Evolutionary conservation across 2,888 invertebrate species (phyloP), one percentile per base, ranked within the genome.

Genomic region (Microctonus brassicae): DNA sequence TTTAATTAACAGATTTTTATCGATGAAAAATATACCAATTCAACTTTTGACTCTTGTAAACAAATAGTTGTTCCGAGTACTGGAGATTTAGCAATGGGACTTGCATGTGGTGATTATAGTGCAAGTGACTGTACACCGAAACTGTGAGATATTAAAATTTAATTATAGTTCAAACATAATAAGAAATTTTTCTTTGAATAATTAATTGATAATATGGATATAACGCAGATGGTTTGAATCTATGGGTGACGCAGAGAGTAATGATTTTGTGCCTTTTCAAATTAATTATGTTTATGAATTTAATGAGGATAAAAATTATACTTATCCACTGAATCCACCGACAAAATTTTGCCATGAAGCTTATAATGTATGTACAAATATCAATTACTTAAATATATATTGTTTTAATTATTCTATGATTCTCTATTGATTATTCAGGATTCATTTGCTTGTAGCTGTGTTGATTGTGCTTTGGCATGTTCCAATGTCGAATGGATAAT

Each of bases 21-120:
- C 1, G 88, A 90, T 26, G 89, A 91, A 57, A 86, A 90, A 0
- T 95, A 92, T 79, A 92, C 93, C 78, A 83, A 91, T 22, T 90
- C 87, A 0, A 90, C 93, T 0, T 97, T 91, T 84, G 90, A 94
- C 34, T 95, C 96, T 0, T 98, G 98, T 84, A 90, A 91, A 55
- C 90, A 92, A 26, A 93, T 97, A 0, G 89, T 94, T 11, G 90
- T 94, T 81, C 94, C 97, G 0, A 91, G 93, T 73, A 92, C 93
- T 2, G 95, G 96, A 10, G 87, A 90, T 64, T 90, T 92, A 6
- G 95, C 94, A 1, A 90, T 97, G 86, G 93, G 93, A 75, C 81
- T 95, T n/a, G 91, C 94, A 81, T 97, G 97, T 84, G 95, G 94
- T 0, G 88, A 82, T 0, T 89, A 89, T 76, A 90, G 91, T 20